Base-by-base conservation (phyloP, 2,888 invertebrate genomes). In the Conchocele bisecta region DNA sequence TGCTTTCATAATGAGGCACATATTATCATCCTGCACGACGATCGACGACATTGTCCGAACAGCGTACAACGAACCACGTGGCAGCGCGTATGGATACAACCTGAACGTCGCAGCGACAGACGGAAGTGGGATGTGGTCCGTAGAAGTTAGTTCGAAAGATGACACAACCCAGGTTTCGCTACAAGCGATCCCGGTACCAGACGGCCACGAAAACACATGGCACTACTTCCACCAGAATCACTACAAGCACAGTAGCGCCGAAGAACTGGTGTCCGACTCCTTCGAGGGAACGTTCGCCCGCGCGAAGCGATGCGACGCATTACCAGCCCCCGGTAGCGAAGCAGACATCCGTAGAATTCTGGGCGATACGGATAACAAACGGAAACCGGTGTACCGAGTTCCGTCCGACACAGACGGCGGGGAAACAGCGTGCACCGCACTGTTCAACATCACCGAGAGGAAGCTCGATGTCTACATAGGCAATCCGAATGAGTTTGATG, bases 1-100 rank as follows among this genome's bases (percentile, higher is more conserved):
- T 28, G 29, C 53, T 9, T 73, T 83, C 29, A 63, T 84, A 15
- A 73, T 77, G 31, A 57, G 84, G 6, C 65, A 71, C 13, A 51
- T 82, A n/a, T 56, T 83, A 1, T n/a, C n/a, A n/a, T 57, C 54
- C 24, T 79, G 81, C 39, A 41, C 51, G 7, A 75, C 66, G 15
- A 59, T 79, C 2, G 67, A 75, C 17, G 81, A 81, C 41, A 73
- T 66, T 24, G 56, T 69, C 11, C 20, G 56, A 13, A 51, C 79
- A 2, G 67, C 75, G 37, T 50, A 64, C 53, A 72, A 72, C 24
- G 50, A 70, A 20, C 71, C 67, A 3, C 44, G 56, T 44, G 83
- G 83, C 2, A 57, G 69, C 37, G 77, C 82, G 3, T 82, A 75
- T 64, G 84, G 82, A 15, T 81, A 82, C 46, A 75, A 77, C 48